These are phyloP conservation scores for Aspiorhynchus laticeps DNA, from an alignment of 2,113 vertebrate species.

Conservation along the genomic window DNA sequence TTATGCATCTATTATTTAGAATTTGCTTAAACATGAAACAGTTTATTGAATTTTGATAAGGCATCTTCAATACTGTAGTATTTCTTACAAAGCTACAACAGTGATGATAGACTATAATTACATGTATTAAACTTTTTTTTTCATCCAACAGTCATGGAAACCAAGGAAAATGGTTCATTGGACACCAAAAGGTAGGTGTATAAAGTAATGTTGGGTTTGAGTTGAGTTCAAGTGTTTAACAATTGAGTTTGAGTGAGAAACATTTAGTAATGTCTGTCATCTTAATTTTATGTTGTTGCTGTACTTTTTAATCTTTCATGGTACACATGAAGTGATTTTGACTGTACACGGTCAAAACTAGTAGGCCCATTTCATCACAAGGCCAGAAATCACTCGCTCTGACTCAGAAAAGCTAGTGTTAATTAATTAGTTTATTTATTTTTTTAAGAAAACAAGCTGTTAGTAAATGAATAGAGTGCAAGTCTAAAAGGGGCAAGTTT, in stretches of 20 bases:
- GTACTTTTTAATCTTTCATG: no score
- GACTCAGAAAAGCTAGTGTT: neutral
- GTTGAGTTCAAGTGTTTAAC: no score
- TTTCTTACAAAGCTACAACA: neutral
- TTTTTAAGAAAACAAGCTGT: no score
- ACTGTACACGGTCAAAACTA: neutral
- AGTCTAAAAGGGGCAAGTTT: no score
- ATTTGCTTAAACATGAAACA: neutral
- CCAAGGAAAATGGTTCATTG: conserved; percentile 92
- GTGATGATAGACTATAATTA: neutral
- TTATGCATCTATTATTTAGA: neutral
- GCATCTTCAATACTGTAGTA: neutral
- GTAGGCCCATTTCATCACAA: neutral
- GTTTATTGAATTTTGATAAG: neutral
- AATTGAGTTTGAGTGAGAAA: neutral
- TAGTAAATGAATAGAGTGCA: no score
- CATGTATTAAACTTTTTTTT: conserved; percentile 32
- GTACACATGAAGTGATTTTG: no score
- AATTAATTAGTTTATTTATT: no score
- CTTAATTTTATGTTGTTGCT: no score
- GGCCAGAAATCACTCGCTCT: neutral
- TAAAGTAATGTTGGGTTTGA: neutral
- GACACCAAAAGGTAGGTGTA: conserved; percentile 87
- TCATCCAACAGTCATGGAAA: conserved; percentile 85
- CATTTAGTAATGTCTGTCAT: no score